Evolutionary conservation across 2,888 invertebrate genomes (phyloP), one percentile per base, ranked within the genome.

Genomic region (Crocallis elinguaria): DNA sequence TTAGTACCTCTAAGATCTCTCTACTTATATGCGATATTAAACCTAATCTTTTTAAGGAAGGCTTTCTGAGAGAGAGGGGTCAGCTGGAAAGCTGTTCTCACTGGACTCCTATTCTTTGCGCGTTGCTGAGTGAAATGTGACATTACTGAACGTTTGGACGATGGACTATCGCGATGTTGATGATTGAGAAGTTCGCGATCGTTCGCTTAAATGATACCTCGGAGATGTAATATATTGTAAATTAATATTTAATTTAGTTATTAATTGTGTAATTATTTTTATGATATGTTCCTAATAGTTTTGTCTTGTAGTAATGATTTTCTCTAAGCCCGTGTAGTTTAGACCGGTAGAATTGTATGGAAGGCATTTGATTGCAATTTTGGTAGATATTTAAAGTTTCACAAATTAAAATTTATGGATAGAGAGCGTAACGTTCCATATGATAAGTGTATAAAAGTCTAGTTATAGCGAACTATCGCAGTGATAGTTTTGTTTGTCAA

Each of bases 281-380:
- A 81, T 61, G 36, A 52, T 88, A 88, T 87, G 90, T 91, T 91
- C 90, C 91, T 91, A 90, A 88, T 86, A 82, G 82, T 81, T 81
- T 84, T 72, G 73, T 82, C 81, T 78, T 63, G 80, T 86, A 83
- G 82, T 77, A 73, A 75, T 77, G 78, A 74, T 80, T 82, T 80
- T 78, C 68, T 73, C 71, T 75, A 73, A 74, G 75, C 75, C 75
- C 71, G 71, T 75, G 73, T 78, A 54, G 49, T 43, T 32, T 49
- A 57, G 50, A 42, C 50, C 66, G 62, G 59, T 60, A 62, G 49
- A n/a, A 42, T 44, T 43, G 45, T 42, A 41, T 49, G 39, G 13
- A 50, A 49, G 33, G 25, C 50, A 60, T 62, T 54, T 65, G 37
- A 61, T 56, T 57, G 49, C 43, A 56, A 51, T 60, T 52, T 60